Evolutionary conservation across 1,140 invertebrate species (phyloP).

Genomic region (Daktulosphaira vitifoliae): DNA sequence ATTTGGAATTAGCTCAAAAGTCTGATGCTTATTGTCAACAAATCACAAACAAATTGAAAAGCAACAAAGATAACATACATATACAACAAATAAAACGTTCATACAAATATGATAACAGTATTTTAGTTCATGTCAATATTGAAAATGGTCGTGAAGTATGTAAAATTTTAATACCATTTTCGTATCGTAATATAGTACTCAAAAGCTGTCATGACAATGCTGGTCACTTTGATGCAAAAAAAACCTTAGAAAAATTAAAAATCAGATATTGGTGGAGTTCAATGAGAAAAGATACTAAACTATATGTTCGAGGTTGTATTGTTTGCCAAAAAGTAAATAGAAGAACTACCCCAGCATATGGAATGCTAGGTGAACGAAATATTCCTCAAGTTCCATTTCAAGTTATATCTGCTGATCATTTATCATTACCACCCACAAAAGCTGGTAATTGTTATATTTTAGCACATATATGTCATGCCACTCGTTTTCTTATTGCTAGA

Average conservation of each 20-base stretch:
- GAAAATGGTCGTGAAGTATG: not conserved
- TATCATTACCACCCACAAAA: not conserved
- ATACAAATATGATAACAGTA: not conserved
- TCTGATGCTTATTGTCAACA: conserved; percentile 2
- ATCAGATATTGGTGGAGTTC: no score
- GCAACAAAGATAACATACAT: not conserved
- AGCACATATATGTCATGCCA: not conserved
- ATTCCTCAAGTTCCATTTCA: conserved; percentile 7
- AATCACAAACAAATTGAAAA: not conserved
- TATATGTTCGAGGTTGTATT: not conserved
- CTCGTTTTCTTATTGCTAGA: not conserved
- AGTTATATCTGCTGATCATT: not conserved
- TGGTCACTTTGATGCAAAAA: conserved; percentile 7
- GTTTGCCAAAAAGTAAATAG: conserved; percentile 8
- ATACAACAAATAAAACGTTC: no score
- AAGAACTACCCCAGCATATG: conserved; percentile 1
- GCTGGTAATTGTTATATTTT: not conserved
- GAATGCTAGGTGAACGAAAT: not conserved
- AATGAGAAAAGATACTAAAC: not conserved
- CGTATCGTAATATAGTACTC: not conserved
- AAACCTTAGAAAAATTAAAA: conserved; percentile 14
- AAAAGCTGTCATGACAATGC: conserved; percentile 5
- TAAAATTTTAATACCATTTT: conserved; percentile 3
- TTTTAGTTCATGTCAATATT: not conserved
- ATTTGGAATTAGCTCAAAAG: not conserved